Percentiles rank a stretch among this genome's conserved stretches.
Conservation (phyloP, 1,140 invertebrate genomes). For the Drosophila sproati region DNA sequence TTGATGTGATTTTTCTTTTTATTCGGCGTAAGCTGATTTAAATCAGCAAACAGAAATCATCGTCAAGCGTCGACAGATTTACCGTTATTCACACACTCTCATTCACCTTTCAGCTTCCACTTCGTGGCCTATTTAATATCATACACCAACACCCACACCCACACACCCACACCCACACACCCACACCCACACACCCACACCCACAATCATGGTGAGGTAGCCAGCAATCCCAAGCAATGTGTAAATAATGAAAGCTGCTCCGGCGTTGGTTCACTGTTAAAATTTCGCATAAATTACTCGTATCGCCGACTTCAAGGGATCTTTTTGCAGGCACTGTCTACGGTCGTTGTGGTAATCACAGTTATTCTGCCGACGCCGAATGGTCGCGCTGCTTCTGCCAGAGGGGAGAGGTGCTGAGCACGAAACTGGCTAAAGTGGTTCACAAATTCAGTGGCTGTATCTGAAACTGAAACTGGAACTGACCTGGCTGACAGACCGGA, state of each 20-base stretch:
- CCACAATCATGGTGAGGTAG: not conserved
- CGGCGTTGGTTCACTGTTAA: slow-evolving; percentile 57
- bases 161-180: no score
- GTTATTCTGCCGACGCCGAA: slow-evolving; percentile 39
- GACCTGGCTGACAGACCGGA: slow-evolving; percentile 12
- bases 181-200: slow-evolving; percentile 20
- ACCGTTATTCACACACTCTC: slow-evolving; percentile 52
- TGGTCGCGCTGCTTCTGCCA: slow-evolving; percentile 26
- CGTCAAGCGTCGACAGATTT: slow-evolving; percentile 58
- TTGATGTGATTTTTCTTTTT: slow-evolving; percentile 48
- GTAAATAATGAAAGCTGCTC: slow-evolving; percentile 62
- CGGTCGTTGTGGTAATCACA: slow-evolving; percentile 54
- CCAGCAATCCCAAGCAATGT: slow-evolving; percentile 8
- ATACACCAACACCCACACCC: slow-evolving; percentile 5
- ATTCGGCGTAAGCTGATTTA: slow-evolving; percentile 68
- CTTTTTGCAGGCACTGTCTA: slow-evolving; percentile 28
- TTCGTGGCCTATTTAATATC: slow-evolving; percentile 49
- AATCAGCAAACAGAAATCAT: slow-evolving; percentile 55
- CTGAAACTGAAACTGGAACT: not conserved
- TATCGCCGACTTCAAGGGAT: slow-evolving; percentile 33
- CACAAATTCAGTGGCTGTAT: slow-evolving; percentile 3
- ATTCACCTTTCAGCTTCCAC: slow-evolving; percentile 14
- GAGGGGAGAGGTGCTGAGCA: not conserved
- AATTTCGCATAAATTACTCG: slow-evolving; percentile 75
- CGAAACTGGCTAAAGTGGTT: not conserved